phyloP scores from a whole-genome alignment of 1,140 invertebrate species.

The Drosophila eugracilis region DNA sequence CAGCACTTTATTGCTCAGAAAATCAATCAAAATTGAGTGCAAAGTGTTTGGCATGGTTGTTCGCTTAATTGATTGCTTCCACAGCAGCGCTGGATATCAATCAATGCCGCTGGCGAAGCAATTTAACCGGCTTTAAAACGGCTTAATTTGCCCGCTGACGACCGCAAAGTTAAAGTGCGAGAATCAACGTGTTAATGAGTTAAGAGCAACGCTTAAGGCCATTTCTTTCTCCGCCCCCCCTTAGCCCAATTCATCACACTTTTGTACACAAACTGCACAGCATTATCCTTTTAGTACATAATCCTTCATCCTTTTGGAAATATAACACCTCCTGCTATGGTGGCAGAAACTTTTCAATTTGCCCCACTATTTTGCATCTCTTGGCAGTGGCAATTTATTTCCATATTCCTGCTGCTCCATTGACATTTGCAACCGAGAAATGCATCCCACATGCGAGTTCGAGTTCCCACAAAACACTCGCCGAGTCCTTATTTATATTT shows the following conservation, averaged over 20 bases:
- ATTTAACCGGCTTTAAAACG: constrained; percentile 12
- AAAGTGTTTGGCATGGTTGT: constrained; percentile 57
- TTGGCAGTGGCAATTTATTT: constrained; percentile 62
- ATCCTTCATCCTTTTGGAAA: constrained; percentile 27
- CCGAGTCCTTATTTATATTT: constrained; percentile 27
- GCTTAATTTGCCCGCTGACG: constrained; percentile 8
- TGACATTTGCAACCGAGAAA: constrained; percentile 46
- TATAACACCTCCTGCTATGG: constrained; percentile 37
- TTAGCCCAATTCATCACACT: constrained; percentile 8
- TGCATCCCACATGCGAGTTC: constrained; percentile 30
- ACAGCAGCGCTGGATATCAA: constrained; percentile 30
- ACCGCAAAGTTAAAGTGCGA: constrained; percentile 23
- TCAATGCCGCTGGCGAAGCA: constrained; percentile 20
- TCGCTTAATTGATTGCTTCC: constrained; percentile 68
- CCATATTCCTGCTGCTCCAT: constrained; percentile 63
- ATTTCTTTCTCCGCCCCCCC: not conserved
- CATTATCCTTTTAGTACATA: constrained; percentile 21
- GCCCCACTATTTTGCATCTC: constrained; percentile 10
- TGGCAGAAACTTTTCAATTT: constrained; percentile 27
- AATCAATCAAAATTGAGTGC: constrained; percentile 72
- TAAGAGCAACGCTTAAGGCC: constrained; percentile 17
- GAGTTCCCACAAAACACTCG: constrained; percentile 22
- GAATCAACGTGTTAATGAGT: constrained; percentile 38
- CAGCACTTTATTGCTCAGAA: constrained; percentile 7
- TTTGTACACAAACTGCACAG: not conserved